Conservation (phyloP, 2,888 invertebrate species). For the Apodemia mormo region DNA sequence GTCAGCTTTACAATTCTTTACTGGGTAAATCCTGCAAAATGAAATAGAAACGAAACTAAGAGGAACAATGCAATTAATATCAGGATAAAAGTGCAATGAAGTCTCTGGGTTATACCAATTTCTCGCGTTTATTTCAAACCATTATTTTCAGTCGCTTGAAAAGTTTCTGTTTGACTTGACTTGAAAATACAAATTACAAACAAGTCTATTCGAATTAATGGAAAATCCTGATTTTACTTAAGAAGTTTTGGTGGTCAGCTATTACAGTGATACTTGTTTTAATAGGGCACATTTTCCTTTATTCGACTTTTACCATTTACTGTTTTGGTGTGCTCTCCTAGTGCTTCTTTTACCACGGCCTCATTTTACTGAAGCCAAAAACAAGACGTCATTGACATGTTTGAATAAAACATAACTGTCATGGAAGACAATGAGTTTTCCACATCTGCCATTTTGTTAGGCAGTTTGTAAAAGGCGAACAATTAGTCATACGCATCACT, state of each 20-base stretch:
- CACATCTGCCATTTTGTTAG: too few relatives aligned
- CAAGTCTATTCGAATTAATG: not conserved
- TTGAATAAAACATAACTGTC: too few relatives aligned
- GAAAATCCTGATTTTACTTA: not conserved
- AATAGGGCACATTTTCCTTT: not conserved
- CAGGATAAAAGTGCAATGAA: conserved; percentile 11
- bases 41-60: not conserved
- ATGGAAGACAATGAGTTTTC: too few relatives aligned
- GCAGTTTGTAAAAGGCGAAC: too few relatives aligned
- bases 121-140: not conserved
- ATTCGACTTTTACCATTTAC: not conserved
- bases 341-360: too few relatives aligned
- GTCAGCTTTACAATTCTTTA: not conserved
- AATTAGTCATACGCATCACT: too few relatives aligned
- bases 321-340: not conserved
- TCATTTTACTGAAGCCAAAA: too few relatives aligned
- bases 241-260: not conserved
- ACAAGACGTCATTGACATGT: too few relatives aligned
- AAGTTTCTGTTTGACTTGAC: conserved; percentile 3
- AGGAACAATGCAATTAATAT: not conserved
- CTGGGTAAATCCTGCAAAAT: not conserved
- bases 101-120: conserved; percentile 9
- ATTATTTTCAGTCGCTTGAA: conserved; percentile 13
- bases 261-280: not conserved
- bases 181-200: not conserved